phyloP scores from a whole-genome alignment of 2,888 invertebrate genomes.

The Patella pellucida region DNA sequence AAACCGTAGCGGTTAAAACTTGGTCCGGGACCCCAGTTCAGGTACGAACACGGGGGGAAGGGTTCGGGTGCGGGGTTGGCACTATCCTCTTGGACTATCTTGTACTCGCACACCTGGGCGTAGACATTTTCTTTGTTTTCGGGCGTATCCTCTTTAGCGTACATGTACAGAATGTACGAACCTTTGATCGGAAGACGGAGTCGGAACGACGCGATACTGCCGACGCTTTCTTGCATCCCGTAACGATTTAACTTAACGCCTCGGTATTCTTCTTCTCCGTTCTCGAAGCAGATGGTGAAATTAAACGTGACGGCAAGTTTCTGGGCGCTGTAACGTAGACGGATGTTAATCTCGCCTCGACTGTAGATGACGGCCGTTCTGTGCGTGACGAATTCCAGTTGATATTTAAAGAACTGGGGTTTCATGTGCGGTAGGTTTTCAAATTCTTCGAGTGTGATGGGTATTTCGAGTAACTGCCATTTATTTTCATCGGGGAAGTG shows the following conservation, averaged over 20 bases:
- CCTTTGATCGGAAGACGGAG: constrained; percentile 67
- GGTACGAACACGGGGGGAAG: constrained; percentile 70
- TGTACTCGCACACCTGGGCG: constrained; percentile 71
- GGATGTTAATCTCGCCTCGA: constrained; percentile 65
- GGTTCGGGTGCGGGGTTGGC: constrained; percentile 55
- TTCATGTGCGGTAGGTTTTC: constrained; percentile 72
- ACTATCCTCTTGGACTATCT: constrained; percentile 63
- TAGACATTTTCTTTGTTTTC: constrained; percentile 69
- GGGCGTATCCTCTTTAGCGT: constrained; percentile 69
- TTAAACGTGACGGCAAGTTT: constrained; percentile 69
- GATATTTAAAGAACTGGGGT: constrained; percentile 70
- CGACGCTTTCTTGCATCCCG: constrained; percentile 70
- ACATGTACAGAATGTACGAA: constrained; percentile 69
- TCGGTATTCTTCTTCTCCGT: constrained; percentile 63
- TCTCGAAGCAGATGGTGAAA: constrained; percentile 68
- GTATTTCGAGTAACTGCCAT: constrained; percentile 70
- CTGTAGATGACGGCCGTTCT: constrained; percentile 68
- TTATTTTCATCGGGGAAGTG: constrained; percentile 70
- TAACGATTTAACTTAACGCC: constrained; percentile 64
- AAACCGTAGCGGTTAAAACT: constrained; percentile 66
- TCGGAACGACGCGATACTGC: constrained; percentile 68
- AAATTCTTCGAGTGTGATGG: constrained; percentile 66
- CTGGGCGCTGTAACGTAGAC: constrained; percentile 66
- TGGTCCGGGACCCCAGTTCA: constrained; percentile 70
- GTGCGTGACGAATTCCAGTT: constrained; percentile 69